A percentile compares a stretch with the other conserved stretches of the same genome.
These are phyloP conservation scores for Gasteruption jaculator DNA, from an alignment of 2,888 invertebrate genomes.

Conservation along the genomic window DNA sequence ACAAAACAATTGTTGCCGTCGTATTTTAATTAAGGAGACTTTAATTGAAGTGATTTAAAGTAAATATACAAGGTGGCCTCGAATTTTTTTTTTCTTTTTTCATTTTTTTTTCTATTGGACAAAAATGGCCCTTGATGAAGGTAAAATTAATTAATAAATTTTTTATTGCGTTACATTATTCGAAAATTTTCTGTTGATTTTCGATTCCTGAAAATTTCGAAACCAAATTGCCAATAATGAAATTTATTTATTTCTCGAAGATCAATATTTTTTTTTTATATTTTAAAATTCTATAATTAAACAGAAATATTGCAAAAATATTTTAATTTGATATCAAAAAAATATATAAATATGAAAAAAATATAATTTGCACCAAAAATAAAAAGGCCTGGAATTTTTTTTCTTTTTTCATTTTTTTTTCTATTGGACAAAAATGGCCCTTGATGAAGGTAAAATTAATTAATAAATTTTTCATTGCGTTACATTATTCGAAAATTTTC, in stretches of 20 bases:
- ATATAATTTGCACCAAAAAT: slow-evolving; percentile 7
- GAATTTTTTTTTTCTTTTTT: slow-evolving; percentile 9
- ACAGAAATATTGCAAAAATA: no score
- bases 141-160: slow-evolving; percentile 5
- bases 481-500: slow-evolving; percentile 8
- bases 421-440: not conserved
- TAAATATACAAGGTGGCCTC: slow-evolving; percentile 5
- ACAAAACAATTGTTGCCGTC: no score
- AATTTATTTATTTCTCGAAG: no score
- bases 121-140: slow-evolving; percentile 1
- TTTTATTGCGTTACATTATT: slow-evolving; percentile 7
- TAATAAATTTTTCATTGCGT: slow-evolving; percentile 9
- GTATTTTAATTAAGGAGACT: no score
- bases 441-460: slow-evolving; percentile 4
- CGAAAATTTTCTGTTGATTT: no score
- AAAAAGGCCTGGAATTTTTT: slow-evolving; percentile 6
- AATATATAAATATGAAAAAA: slow-evolving; percentile 6
- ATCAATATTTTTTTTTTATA: no score
- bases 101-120: not conserved
- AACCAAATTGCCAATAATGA: no score
- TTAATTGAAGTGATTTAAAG: no score
- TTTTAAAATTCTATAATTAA: no score
- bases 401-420: slow-evolving; percentile 5
- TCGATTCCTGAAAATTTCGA: no score
- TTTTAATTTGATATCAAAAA: slow-evolving; percentile 6